Base-by-base conservation (phyloP, 2,797 vertebrate genomes). In the Apogon talboti region DNA sequence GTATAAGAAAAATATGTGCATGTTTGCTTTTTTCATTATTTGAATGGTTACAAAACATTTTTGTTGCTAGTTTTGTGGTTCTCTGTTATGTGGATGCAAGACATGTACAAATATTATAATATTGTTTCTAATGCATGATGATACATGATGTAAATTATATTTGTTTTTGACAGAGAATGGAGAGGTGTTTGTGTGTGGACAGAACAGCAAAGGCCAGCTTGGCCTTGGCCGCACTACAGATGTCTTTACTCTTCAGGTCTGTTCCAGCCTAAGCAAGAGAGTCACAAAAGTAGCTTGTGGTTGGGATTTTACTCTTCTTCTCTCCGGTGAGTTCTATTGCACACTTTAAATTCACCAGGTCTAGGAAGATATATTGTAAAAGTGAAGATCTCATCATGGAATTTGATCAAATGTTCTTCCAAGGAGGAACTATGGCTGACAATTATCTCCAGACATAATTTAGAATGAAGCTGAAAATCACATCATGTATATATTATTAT, bases 251-350 rank as follows among this genome's bases (percentile, higher is more conserved):
- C 94, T 97, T 81, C 92, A 92, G 12, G 84, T 90, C 65, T 96
- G 96, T 52, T 49, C 72, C 45, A 72, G 90, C 9, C 70, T 94
- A 21, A 84, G 79, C 12, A 86, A 71, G 42, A 87, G 74, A 59
- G 84, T 97, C 53, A 86, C 82, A 43, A 89, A 94, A 62, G 95
- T 97, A 44, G 91, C 95, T 38, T 98, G 97, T 82, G 97, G 97
- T 52, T 99, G 96, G 97, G 96, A 98, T 87, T 99, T 98, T 80
- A 96, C 96, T 16, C 84, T 98, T 68, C 71, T 97, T 48, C 92
- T 98, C 58, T 93, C 87, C 65, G 95, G 97, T 97, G 83, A 92
- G 83, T 40, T 35, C 6, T 0, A 3, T 48, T 78, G 57, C 9
- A 54, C 21, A 12, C 3, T 49, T 37, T 3, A 59, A 11, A 38